Evolutionary conservation across 2,797 vertebrate species (phyloP), one percentile per base, ranked within the genome.

Genomic region (Onychomys arenicola): DNA sequence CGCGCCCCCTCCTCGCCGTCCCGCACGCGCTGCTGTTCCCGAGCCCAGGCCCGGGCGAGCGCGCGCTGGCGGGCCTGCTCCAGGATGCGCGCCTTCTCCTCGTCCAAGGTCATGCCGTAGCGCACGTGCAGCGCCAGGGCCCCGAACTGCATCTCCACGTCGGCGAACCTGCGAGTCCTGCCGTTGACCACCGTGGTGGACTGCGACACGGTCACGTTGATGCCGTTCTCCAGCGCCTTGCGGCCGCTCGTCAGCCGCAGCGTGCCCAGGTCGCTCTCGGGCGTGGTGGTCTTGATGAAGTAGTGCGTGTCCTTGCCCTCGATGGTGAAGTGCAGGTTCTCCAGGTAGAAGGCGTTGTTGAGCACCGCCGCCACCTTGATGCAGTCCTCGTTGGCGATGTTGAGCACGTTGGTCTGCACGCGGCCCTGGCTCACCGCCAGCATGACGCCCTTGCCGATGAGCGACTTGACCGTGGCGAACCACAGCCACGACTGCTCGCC

Each of bases 291-390:
- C 98, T 99, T 99, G 96, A 99, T 99, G 97, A 99, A 99, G 98
- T 99, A 99, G 98, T 99, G 99, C 0, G 99, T 99, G 99, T 99
- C 99, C 65, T 99, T 99, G 80, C 99, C 99, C 96, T 99, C 99
- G 32, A 99, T 98, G 0, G 99, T 99, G 98, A 99, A 99, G 98
- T 99, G 99, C 93, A 99, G 98, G 98, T 99, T 99, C 97, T 99
- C 99, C 98, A 99, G 98, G 98, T 99, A 99, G 98, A 99, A 99
- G 80, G 99, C 99, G 1, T 99, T 99, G 98, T 99, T 99, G 90
- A 99, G 99, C 98, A 99, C 99, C 2, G 99, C 99, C 21, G 99
- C 99, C 96, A 99, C 99, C 98, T 99, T 99, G 98, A 99, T 99
- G 97, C 99, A 99, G 99, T 99, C 99, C 98, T 99, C 99, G 80